These are phyloP conservation scores for Ctenomys sociabilis DNA, from an alignment of 2,113 vertebrate species.

Conservation along the genomic window DNA sequence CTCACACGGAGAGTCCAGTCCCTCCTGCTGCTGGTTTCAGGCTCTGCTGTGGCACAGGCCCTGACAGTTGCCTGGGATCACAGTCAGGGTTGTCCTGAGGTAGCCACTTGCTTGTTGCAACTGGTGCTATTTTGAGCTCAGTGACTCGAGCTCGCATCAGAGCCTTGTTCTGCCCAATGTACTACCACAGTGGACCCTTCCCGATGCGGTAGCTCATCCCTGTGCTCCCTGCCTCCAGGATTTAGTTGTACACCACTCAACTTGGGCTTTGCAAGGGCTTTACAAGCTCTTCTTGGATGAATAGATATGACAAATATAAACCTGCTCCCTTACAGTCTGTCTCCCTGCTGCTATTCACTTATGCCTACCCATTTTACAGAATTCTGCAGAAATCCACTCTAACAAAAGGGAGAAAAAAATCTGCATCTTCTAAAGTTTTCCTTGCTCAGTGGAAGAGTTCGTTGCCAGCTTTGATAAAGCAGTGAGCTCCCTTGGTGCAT, in stretches of 20 bases:
- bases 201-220: background rate
- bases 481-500: constrained; percentile 54
- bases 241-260: background rate
- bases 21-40: background rate
- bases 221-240: background rate
- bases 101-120: background rate
- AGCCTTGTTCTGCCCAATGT: background rate
- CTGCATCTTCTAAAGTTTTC: constrained; percentile 29
- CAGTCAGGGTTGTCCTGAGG: background rate
- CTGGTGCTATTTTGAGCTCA: background rate
- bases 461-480: constrained; percentile 59
- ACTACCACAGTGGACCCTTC: background rate
- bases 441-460: constrained; percentile 56
- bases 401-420: constrained; percentile 1
- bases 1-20: background rate
- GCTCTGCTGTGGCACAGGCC: background rate
- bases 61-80: background rate
- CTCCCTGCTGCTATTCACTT: background rate
- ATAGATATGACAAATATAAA: background rate
- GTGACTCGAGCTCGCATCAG: background rate
- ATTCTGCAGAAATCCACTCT: constrained; percentile 66
- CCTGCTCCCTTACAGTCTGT: background rate
- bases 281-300: background rate
- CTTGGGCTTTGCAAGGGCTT: constrained; percentile 12
- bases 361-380: constrained; percentile 62